phyloP scores from a whole-genome alignment of 2,888 invertebrate species.

The Campopleginae sp. region DNA sequence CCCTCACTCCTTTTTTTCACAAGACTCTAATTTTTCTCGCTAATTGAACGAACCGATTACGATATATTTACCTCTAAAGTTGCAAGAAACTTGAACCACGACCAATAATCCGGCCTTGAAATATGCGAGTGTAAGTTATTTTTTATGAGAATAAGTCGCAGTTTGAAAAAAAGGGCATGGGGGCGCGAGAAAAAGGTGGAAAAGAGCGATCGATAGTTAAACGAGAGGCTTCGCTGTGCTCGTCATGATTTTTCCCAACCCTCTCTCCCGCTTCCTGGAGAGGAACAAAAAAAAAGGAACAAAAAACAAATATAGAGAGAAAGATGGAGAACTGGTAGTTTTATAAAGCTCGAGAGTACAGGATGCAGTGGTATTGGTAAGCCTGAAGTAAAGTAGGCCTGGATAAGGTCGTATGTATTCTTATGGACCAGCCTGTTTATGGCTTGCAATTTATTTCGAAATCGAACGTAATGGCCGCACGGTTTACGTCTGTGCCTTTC shows the following conservation, averaged over 20 bases:
- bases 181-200: constrained; percentile 16
- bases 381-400: constrained; percentile 58
- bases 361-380: constrained; percentile 56
- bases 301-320: neutral
- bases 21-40: neutral
- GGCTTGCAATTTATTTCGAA: constrained; percentile 83
- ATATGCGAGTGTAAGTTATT: neutral
- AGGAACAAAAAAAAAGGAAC: constrained; percentile 1
- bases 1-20: neutral
- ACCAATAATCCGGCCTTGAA: neutral
- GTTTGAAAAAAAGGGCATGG: constrained; percentile 5
- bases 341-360: constrained; percentile 40
- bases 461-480: constrained; percentile 83
- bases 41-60: neutral
- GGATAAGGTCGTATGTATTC: constrained; percentile 81
- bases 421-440: constrained; percentile 83
- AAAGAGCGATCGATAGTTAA: constrained; percentile 56
- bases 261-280: constrained; percentile 12
- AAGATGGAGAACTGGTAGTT: constrained; percentile 20
- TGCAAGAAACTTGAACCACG: neutral
- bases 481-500: constrained; percentile 77
- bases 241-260: constrained; percentile 47
- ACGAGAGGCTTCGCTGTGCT: constrained; percentile 46
- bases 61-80: neutral
- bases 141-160: constrained; percentile 2